phyloP scores from a whole-genome alignment of 2,113 vertebrate genomes.

The Semnornis frantzii region DNA sequence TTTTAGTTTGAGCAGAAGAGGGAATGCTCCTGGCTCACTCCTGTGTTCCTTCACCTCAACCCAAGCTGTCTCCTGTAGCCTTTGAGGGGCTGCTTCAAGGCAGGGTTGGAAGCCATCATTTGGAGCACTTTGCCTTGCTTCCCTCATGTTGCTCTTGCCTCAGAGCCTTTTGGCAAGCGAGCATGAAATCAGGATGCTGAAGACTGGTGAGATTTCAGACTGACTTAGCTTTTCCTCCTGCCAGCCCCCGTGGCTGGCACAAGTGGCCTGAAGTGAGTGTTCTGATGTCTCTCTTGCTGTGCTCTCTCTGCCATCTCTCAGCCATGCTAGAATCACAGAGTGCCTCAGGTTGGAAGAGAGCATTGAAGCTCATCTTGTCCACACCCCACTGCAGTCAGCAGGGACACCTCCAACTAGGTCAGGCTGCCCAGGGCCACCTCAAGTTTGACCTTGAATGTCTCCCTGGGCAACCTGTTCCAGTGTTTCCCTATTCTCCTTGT shows the following conservation, averaged over 20 bases:
- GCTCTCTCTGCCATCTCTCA: neutral
- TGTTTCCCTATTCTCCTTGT: too few species aligned
- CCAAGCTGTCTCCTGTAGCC: neutral
- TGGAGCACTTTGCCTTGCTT: neutral
- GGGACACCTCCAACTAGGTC: too few species aligned
- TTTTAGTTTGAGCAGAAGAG: neutral
- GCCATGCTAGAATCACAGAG: neutral
- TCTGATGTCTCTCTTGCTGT: neutral
- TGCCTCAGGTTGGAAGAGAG: too few species aligned
- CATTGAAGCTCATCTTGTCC: too few species aligned
- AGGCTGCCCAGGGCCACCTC: too few species aligned
- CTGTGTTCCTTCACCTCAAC: neutral
- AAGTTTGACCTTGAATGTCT: too few species aligned
- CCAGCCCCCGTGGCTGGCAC: neutral
- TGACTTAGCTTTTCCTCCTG: fast-evolving
- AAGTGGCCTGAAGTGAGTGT: neutral
- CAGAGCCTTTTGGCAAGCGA: neutral
- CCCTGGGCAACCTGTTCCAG: too few species aligned
- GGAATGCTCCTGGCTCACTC: neutral
- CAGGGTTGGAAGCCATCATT: neutral
- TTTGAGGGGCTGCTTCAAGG: neutral
- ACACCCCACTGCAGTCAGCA: too few species aligned
- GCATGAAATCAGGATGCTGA: neutral
- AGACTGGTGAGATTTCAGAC: neutral
- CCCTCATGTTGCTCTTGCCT: neutral